phyloP scores from a whole-genome alignment of 2,113 vertebrate species.

The Calypte anna region DNA sequence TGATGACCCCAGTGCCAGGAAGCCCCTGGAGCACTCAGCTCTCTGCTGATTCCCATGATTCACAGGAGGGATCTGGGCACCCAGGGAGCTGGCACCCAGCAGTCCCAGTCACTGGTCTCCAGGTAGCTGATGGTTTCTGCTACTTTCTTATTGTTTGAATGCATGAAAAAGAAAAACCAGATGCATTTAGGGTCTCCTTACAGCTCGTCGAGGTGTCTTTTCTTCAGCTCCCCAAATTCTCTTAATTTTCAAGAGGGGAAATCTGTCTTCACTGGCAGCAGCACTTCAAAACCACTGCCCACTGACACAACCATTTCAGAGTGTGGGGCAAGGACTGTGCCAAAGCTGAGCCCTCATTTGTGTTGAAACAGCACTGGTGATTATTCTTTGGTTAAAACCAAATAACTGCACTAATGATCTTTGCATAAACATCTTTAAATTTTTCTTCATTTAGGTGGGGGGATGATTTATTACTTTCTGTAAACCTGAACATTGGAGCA shows the following conservation, averaged over 20 bases:
- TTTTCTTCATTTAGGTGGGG: background rate
- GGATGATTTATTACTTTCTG: background rate
- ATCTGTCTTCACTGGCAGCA: background rate
- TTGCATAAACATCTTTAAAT: background rate
- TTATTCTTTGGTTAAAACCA: background rate
- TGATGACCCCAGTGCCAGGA: fast-evolving
- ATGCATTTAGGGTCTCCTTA: background rate
- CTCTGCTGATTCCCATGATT: background rate
- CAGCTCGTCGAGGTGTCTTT: background rate
- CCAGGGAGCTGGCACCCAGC: background rate
- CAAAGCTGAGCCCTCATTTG: background rate
- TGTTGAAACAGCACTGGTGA: background rate
- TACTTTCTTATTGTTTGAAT: background rate
- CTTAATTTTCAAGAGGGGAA: background rate
- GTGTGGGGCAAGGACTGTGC: background rate
- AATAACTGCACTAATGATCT: background rate
- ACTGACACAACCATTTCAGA: background rate
- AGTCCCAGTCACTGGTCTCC: fast-evolving
- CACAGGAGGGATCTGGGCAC: background rate
- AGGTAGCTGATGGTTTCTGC: background rate
- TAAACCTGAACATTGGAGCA: background rate
- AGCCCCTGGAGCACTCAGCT: background rate
- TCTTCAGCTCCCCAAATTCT: background rate
- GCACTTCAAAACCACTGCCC: background rate
- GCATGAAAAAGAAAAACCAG: background rate